Percentiles rank a stretch among this genome's conserved stretches.
phyloP scores from a whole-genome alignment of 2,797 vertebrate species.

The Amniataba percoides region DNA sequence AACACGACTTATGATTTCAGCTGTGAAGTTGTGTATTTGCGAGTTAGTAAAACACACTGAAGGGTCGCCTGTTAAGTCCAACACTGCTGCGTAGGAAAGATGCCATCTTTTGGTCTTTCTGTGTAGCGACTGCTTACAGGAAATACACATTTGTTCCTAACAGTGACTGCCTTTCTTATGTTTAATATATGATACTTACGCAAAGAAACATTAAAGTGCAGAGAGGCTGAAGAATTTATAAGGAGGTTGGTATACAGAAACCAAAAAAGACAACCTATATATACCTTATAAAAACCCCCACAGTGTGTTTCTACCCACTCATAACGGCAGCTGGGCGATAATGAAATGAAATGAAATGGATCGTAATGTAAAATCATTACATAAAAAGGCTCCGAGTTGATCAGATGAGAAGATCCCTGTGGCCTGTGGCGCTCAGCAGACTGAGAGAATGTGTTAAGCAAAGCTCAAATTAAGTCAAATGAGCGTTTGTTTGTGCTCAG shows the following conservation, averaged over 20 bases:
- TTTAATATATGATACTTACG: not conserved
- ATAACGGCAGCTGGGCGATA: no score
- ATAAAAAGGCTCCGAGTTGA: not conserved
- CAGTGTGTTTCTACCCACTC: not conserved
- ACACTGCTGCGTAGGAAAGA: not conserved
- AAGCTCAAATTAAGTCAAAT: constrained; percentile 22
- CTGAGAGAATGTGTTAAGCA: constrained; percentile 4
- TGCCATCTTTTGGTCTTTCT: not conserved
- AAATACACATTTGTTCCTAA: not conserved
- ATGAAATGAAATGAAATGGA: not conserved
- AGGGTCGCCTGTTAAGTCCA: not conserved
- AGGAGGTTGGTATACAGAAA: not conserved
- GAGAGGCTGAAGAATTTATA: not conserved
- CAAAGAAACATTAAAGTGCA: not conserved
- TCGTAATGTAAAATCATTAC: no score
- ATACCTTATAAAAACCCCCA: not conserved
- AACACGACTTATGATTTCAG: not conserved
- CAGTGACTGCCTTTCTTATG: not conserved
- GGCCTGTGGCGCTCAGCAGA: not conserved
- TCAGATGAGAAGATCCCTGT: constrained; percentile 5
- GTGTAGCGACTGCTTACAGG: not conserved
- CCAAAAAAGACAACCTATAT: not conserved
- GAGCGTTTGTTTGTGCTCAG: constrained; percentile 17
- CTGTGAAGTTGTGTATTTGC: not conserved
- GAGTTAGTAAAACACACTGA: not conserved